Percentiles rank a stretch among this genome's conserved stretches.
Conservation (phyloP, 2,113 vertebrate genomes). For the Tyto alba region DNA sequence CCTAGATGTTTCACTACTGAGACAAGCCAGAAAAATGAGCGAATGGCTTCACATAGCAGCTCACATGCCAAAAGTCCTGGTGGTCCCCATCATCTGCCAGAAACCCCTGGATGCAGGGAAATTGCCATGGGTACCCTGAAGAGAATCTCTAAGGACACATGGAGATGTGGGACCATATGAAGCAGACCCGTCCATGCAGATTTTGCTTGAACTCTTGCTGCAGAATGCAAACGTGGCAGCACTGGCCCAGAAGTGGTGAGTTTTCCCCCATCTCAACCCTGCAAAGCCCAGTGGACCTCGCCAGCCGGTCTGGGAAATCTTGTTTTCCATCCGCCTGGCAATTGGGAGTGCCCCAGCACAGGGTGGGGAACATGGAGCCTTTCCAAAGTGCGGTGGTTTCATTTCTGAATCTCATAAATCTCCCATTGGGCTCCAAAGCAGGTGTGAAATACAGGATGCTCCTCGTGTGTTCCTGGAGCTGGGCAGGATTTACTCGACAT, state of each 20-base stretch:
- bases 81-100: neutral
- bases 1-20: neutral
- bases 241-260: neutral
- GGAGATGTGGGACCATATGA: neutral
- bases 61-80: neutral
- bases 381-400: neutral
- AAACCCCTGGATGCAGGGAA: neutral
- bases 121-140: neutral
- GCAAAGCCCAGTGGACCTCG: neutral
- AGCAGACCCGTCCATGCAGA: neutral
- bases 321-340: neutral
- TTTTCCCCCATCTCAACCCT: neutral
- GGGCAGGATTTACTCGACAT: neutral
- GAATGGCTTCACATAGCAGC: neutral
- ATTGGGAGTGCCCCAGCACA: neutral
- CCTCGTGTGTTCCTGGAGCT: neutral
- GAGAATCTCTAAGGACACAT: neutral
- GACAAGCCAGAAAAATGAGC: neutral
- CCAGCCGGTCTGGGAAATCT: neutral
- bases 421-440: neutral
- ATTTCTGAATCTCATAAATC: neutral
- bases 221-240: neutral
- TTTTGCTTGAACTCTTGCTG: neutral
- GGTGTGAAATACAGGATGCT: conserved; percentile 29
- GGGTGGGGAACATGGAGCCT: neutral